phyloP scores from a whole-genome alignment of 2,888 invertebrate genomes.

The Apocheima hispidaria region DNA sequence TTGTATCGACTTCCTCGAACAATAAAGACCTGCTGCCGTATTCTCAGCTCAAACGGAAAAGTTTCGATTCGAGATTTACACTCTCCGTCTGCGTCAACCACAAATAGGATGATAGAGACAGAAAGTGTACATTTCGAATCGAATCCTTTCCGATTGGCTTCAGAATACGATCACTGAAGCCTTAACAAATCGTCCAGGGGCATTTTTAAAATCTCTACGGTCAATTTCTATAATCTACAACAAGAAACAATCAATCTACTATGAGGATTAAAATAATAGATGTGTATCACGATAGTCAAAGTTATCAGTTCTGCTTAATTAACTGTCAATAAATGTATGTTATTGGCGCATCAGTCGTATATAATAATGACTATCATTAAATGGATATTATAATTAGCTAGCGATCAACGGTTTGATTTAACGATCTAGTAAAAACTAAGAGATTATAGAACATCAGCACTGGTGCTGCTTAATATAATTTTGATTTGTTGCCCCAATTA shows the following conservation, averaged over 20 bases:
- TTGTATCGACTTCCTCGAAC: too few species aligned
- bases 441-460: background rate
- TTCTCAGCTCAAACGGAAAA: too few species aligned
- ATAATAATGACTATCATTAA: constrained; percentile 27
- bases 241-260: background rate
- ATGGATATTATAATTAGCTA: constrained; percentile 29
- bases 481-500: constrained; percentile 27
- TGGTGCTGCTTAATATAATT: constrained; percentile 11
- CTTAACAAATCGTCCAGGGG: too few species aligned
- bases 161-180: too few species aligned
- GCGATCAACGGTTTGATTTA: constrained; percentile 9
- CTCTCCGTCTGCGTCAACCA: too few species aligned
- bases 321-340: constrained; percentile 24
- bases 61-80: too few species aligned
- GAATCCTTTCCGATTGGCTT: too few species aligned
- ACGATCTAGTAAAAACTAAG: background rate
- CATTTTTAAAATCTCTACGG: background rate
- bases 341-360: constrained; percentile 32
- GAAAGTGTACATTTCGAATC: too few species aligned
- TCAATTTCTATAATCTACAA: background rate
- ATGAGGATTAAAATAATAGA: background rate
- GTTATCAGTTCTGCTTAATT: constrained; percentile 16
- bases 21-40: too few species aligned
- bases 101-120: too few species aligned
- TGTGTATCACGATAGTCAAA: constrained; percentile 5